A percentile compares a stretch with the other conserved stretches of the same genome.
These are phyloP conservation scores for Corythaeola cristata DNA, from an alignment of 2,113 vertebrate genomes.

Conservation along the genomic window DNA sequence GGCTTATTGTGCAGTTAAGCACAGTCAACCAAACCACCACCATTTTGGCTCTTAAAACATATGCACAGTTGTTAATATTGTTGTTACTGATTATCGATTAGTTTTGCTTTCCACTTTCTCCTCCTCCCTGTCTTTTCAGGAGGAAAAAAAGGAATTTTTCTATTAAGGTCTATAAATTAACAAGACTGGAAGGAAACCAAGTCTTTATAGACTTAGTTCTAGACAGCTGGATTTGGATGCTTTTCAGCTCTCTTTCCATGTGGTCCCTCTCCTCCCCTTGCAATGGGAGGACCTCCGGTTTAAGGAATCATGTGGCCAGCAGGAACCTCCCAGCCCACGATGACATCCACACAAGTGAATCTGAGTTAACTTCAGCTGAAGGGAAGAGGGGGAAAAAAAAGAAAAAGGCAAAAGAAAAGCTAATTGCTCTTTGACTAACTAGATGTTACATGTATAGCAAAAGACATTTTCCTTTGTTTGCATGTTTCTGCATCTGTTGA, in stretches of 20 bases:
- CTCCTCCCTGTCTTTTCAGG: background rate
- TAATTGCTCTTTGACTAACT: background rate
- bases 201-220: background rate
- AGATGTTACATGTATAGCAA: background rate
- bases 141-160: background rate
- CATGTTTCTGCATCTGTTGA: background rate
- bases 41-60: background rate
- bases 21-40: background rate
- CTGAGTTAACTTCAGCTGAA: background rate
- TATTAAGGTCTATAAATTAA: background rate
- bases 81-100: background rate
- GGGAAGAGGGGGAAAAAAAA: background rate
- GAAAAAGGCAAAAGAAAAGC: background rate
- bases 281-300: background rate
- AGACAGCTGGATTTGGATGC: background rate
- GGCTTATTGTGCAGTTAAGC: background rate
- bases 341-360: background rate
- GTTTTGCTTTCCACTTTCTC: background rate
- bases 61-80: background rate
- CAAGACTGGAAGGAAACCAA: background rate
- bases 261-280: background rate
- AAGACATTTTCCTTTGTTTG: background rate
- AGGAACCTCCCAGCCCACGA: background rate
- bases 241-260: accelerated
- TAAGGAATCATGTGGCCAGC: background rate